A percentile compares a stretch with the other conserved stretches of the same genome.
Conservation (phyloP, 2,797 vertebrate species). For the Florisuga fusca region DNA sequence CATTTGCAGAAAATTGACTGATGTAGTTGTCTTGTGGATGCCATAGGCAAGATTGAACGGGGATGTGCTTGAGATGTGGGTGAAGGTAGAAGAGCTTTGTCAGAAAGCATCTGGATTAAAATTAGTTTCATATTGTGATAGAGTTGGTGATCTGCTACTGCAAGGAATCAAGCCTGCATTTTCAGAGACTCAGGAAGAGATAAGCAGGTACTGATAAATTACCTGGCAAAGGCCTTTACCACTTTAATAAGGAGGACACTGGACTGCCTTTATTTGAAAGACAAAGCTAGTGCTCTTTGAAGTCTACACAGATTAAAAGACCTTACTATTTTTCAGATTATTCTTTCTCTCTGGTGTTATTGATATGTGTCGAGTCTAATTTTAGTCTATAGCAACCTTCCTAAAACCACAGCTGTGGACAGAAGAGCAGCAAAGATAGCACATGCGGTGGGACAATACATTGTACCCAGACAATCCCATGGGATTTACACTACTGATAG, state of each 20-base stretch:
- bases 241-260: background rate
- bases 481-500: background rate
- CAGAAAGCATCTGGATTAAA: conserved; percentile 1
- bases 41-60: background rate
- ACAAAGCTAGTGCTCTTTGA: background rate
- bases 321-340: background rate
- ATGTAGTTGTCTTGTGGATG: background rate
- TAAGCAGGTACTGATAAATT: background rate
- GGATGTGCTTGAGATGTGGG: background rate
- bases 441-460: background rate
- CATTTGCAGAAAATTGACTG: background rate
- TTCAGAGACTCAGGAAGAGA: background rate
- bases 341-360: background rate
- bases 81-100: background rate
- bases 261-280: background rate
- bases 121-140: background rate
- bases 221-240: background rate
- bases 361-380: conserved; percentile 2
- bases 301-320: background rate
- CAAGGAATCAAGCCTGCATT: background rate
- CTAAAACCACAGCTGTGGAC: background rate
- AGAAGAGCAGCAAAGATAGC: conserved; percentile 5
- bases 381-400: background rate
- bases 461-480: background rate
- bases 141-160: background rate